These are phyloP conservation scores for Syngnathus typhle DNA, from an alignment of 2,113 vertebrate genomes.

Conservation along the genomic window DNA sequence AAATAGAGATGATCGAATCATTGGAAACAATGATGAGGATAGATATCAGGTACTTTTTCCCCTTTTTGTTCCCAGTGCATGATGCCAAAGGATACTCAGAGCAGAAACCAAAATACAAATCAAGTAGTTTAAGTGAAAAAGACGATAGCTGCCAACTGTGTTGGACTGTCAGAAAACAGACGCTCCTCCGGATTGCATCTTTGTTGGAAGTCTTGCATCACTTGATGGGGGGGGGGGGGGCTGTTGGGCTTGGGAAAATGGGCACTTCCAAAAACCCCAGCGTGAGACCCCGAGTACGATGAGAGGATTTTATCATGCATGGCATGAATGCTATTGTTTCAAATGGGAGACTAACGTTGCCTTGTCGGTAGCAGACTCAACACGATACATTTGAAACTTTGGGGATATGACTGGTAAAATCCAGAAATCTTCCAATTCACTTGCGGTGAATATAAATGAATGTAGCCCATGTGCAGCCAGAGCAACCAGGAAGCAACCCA, in stretches of 20 bases:
- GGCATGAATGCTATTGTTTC: constrained; percentile 59
- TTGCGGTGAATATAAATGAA: constrained; percentile 63
- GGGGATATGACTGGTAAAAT: constrained; percentile 55
- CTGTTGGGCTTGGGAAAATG: constrained; percentile 62
- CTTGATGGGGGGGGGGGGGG: constrained; percentile 50
- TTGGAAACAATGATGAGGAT: constrained; percentile 51
- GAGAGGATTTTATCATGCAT: constrained; percentile 62
- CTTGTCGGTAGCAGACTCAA: constrained; percentile 59
- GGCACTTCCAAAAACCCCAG: constrained; percentile 62
- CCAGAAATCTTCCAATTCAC: constrained; percentile 58
- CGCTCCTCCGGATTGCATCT: constrained; percentile 66
- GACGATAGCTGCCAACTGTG: constrained; percentile 53
- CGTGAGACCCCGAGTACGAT: constrained; percentile 56
- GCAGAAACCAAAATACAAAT: constrained; percentile 59
- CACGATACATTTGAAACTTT: constrained; percentile 49
- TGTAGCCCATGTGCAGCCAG: constrained; percentile 16
- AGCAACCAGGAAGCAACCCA: neutral
- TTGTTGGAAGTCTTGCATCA: constrained; percentile 72
- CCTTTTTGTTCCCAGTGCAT: constrained; percentile 50
- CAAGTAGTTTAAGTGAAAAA: constrained; percentile 61
- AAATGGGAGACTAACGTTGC: constrained; percentile 56
- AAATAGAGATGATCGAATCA: constrained; percentile 17
- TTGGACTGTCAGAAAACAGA: constrained; percentile 52
- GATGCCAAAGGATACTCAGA: constrained; percentile 60
- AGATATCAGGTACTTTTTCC: constrained; percentile 47